Percentiles rank a stretch among this genome's conserved stretches.
Evolutionary conservation across 1,140 invertebrate genomes (phyloP).

Genomic region (Aphelenchoides avenae): DNA sequence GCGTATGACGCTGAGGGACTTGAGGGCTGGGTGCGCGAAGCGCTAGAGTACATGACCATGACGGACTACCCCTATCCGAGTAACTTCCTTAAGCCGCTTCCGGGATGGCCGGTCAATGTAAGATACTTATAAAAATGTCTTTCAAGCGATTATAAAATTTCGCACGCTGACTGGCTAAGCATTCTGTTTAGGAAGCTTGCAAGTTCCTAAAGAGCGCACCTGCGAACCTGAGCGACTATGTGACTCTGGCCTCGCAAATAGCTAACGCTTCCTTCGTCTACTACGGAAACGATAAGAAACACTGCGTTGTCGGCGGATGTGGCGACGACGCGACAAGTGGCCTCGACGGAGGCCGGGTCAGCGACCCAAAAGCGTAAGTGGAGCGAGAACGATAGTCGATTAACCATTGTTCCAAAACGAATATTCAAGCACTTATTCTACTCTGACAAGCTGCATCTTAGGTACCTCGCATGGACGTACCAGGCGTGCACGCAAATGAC

Average conservation of each 20-base stretch:
- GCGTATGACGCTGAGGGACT: conserved; percentile 37
- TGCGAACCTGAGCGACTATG: no score
- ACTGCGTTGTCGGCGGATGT: neutral
- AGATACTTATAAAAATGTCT: no score
- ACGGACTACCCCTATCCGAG: conserved; percentile 63
- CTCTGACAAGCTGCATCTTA: neutral
- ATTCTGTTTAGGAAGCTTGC: conserved; percentile 5
- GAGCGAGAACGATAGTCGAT: no score
- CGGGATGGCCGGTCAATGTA: conserved; percentile 68
- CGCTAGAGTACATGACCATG: conserved; percentile 62
- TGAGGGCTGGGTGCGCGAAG: conserved; percentile 58
- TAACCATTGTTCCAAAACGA: no score
- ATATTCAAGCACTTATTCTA: no score
- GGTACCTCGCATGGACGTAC: neutral
- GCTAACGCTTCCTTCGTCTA: no score
- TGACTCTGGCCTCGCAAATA: no score
- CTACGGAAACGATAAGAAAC: neutral
- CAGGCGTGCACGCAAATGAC: conserved; percentile 85
- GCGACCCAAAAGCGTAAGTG: no score
- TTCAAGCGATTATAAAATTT: conserved; percentile 6
- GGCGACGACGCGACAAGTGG: neutral
- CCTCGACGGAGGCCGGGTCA: conserved; percentile 63
- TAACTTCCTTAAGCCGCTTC: conserved; percentile 61
- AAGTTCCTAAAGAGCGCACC: no score
- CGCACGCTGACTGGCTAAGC: conserved; percentile 4